phyloP scores from a whole-genome alignment of 2,797 vertebrate species.

The Picus viridis region DNA sequence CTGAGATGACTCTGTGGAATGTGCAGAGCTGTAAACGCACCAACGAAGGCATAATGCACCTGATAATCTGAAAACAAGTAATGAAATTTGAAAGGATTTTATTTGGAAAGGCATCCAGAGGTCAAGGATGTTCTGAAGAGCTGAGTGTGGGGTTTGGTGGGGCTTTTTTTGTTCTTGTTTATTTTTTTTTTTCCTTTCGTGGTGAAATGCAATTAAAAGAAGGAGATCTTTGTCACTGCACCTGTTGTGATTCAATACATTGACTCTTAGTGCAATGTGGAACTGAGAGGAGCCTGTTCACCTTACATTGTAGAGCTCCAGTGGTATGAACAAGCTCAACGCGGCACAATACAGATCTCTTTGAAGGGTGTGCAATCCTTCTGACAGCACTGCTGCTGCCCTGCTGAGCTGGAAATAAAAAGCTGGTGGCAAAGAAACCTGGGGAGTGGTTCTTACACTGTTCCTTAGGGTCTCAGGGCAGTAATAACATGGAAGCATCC shows the following conservation, averaged over 20 bases:
- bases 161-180: too few species aligned
- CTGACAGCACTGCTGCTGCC: not conserved
- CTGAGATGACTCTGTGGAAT: not conserved
- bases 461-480: not conserved
- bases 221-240: not conserved
- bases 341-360: not conserved
- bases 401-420: slow-evolving; percentile 32
- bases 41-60: not conserved
- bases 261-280: not conserved
- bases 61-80: slow-evolving; percentile 26
- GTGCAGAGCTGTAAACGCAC: not conserved
- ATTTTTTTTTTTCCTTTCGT: not conserved
- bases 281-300: not conserved
- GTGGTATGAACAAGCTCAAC: not conserved
- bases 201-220: not conserved
- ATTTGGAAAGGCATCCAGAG: not conserved
- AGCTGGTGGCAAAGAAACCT: not conserved
- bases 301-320: too few species aligned
- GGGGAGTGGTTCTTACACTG: not conserved
- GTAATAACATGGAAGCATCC: not conserved
- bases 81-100: not conserved
- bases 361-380: not conserved
- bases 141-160: not conserved
- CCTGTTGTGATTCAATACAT: not conserved
- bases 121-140: not conserved